Evolutionary conservation across 2,797 vertebrate genomes (phyloP), one percentile per base, ranked within the genome.

Genomic region (Adrianichthys oophorus): DNA sequence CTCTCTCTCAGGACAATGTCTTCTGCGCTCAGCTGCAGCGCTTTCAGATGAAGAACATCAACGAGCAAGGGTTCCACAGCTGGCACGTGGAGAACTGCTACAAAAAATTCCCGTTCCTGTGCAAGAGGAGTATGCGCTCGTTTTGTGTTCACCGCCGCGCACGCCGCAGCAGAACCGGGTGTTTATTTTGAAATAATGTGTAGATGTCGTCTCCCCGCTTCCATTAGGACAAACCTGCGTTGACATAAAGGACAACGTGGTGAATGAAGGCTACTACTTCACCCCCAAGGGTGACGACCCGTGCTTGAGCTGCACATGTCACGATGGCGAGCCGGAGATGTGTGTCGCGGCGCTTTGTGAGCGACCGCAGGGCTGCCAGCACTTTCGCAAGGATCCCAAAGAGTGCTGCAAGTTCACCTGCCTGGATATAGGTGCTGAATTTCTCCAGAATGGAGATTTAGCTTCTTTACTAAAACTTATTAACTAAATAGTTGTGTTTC

Each of bases 401-500:
- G 97, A 98, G 78, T 99, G 98, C 92, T 99, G 98, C 94, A 99
- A 96, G 77, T 99, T 99, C 77, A 98, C 95, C 42, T 99, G 98
- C 59, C 89, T 98, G 43, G 97, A 99, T 84, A 94, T 95, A 87
- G 98, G 98, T 1, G 21, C 7, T 19, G 4, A 15, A 44, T 24
- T 10, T 23, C 41, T 32, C 19, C 24, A 26, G 24, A 26, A 26
- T 26, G 4, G 26, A 26, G 26, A 26, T 26, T 7, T 26, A 26
- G 26, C 26, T 29, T 29, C 32, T 37, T 12, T 12, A 37, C 3
- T 12, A 29, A 5, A 29, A 26, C 24, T 26, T 4, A 26, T 29
- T 5, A 1, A 29, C 4, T 6, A 26, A 26, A 26, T 26, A 26
- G 7, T 29, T 29, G 26, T 29, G 26, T 7, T 29, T 29, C 5